Percentiles rank a stretch among this genome's conserved stretches.
phyloP scores from a whole-genome alignment of 2,113 vertebrate species.

The Apodemus speciosus region DNA sequence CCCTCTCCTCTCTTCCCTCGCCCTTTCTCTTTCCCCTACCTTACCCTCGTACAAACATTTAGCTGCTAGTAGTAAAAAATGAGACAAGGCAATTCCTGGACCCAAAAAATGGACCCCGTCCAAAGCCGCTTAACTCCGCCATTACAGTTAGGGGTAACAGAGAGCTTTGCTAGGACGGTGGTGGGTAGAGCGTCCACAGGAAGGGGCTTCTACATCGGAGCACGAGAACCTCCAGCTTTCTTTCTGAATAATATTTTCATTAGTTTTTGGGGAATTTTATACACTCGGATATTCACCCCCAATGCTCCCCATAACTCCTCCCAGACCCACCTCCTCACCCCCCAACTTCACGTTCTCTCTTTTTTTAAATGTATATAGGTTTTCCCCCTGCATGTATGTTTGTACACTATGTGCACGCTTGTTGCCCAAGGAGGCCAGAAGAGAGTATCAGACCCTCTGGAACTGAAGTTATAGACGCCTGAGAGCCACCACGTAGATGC shows the following conservation, averaged over 20 bases:
- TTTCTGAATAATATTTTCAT: neutral
- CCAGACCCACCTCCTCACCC: neutral
- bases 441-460: neutral
- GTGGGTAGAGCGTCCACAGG: rapidly evolving
- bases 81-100: neutral
- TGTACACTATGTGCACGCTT: neutral
- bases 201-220: too few relatives aligned
- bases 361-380: neutral
- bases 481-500: too few relatives aligned
- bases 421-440: neutral
- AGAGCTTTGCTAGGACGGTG: neutral
- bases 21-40: neutral
- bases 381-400: neutral
- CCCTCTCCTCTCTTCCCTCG: neutral
- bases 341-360: neutral
- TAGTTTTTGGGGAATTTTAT: neutral
- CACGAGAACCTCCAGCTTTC: neutral
- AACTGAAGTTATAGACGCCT: neutral
- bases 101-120: neutral
- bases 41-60: neutral
- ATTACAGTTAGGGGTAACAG: neutral
- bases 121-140: neutral
- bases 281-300: neutral
- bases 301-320: neutral
- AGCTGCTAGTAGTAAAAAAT: neutral